A percentile compares a stretch with the other conserved stretches of the same genome.
These are phyloP conservation scores for Sesamia inferens DNA, from an alignment of 2,888 invertebrate species.

Conservation along the genomic window DNA sequence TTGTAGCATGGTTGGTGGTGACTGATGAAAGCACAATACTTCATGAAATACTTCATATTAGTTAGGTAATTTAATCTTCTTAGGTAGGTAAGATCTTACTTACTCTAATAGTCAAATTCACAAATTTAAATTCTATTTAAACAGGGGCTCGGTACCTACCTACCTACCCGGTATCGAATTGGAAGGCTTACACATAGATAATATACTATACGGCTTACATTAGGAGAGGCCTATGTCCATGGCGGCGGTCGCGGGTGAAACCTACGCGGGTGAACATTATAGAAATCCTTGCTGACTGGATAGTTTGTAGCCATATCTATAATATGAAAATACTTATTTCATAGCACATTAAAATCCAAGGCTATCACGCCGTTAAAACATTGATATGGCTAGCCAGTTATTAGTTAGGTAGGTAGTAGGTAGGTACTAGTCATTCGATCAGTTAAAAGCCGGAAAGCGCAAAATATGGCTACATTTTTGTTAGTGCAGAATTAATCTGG, in stretches of 20 bases:
- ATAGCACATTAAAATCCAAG: not conserved
- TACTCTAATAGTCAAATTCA: not conserved
- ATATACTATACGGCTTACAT: too few relatives aligned
- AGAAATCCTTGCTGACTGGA: not conserved
- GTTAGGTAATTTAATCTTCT: not conserved
- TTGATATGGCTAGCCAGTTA: too few relatives aligned
- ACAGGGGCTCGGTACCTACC: not conserved
- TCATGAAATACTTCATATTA: too few relatives aligned
- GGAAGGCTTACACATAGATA: too few relatives aligned
- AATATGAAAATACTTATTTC: not conserved
- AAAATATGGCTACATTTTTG: not conserved
- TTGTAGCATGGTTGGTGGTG: not conserved
- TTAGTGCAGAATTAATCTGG: not conserved
- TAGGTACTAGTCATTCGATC: too few relatives aligned
- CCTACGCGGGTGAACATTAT: too few relatives aligned
- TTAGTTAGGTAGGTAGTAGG: too few relatives aligned
- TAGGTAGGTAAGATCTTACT: not conserved
- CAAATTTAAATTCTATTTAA: not conserved
- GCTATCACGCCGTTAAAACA: too few relatives aligned
- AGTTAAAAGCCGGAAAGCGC: not conserved
- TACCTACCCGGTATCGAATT: too few relatives aligned
- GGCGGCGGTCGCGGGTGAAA: too few relatives aligned
- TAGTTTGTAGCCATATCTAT: not conserved
- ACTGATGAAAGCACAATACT: too few relatives aligned
- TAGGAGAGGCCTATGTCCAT: too few relatives aligned